phyloP scores from a whole-genome alignment of 1,140 invertebrate species.

The Dryas iulia region DNA sequence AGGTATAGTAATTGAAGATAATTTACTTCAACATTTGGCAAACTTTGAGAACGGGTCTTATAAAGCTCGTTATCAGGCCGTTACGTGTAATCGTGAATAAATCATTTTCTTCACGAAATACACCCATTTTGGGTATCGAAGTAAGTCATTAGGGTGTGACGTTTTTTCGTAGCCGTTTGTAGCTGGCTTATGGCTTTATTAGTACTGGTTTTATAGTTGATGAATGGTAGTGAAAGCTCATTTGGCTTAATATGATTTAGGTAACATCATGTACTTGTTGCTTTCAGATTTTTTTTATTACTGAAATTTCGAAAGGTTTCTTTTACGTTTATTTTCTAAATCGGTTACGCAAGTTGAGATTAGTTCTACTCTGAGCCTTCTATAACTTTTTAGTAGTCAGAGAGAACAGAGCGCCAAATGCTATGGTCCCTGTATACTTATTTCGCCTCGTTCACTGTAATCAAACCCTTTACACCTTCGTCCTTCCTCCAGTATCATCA shows the following conservation, averaged over 20 bases:
- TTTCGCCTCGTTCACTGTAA: no score
- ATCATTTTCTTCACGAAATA: slow-evolving; percentile 29
- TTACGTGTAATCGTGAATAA: slow-evolving; percentile 27
- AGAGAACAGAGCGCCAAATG: no score
- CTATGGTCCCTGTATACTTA: no score
- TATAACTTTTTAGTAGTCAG: no score
- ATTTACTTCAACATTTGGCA: slow-evolving; percentile 7
- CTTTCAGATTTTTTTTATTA: not conserved
- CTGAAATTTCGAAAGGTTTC: no score
- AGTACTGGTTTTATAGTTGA: slow-evolving; percentile 4
- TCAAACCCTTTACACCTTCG: no score
- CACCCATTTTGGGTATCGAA: slow-evolving; percentile 25
- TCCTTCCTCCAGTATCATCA: no score
- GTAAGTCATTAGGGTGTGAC: slow-evolving; percentile 19
- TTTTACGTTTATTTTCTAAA: no score
- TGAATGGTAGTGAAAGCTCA: slow-evolving; percentile 4
- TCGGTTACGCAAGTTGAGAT: no score
- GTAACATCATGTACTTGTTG: not conserved
- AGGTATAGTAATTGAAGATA: not conserved
- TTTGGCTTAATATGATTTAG: not conserved
- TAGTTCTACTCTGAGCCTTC: no score
- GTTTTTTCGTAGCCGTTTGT: slow-evolving; percentile 8
- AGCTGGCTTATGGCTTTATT: slow-evolving; percentile 3
- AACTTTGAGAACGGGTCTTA: slow-evolving; percentile 13
- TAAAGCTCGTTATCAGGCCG: slow-evolving; percentile 20